Evolutionary conservation across 2,797 vertebrate species (phyloP), one percentile per base, ranked within the genome.

Genomic region (Eulemur mongoz): DNA sequence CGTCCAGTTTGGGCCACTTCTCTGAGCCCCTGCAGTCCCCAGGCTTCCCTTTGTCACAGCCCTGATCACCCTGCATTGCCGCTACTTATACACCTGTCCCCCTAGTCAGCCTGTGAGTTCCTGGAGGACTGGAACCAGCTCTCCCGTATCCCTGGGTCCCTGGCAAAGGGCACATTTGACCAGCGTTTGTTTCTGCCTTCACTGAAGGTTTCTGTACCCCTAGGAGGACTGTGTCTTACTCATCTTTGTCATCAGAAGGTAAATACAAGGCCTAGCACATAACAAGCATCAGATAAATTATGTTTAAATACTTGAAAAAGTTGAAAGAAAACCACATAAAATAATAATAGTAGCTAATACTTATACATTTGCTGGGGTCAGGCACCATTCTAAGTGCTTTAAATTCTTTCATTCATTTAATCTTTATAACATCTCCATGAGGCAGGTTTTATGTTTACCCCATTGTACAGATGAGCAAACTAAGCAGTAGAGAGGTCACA

Each of bases 261-360:
- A 93, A 91, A 83, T 45, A 84, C 50, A 93, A 85, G 50, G 2
- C 25, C 65, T 92, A 72, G n/a, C 35, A 48, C 63, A 23, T 14
- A 57, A 87, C 14, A 83, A 63, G 13, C 18, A 7, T 80, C 70
- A 72, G 38, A 48, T 85, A 80, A 90, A 69, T 69, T 80, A 75
- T 63, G 40, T 84, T 38, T 88, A 92, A 82, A 73, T 94, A n/a
- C 38, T 84, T 78, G 61, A 61, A 81, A 94, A 87, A 52, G 61
- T 72, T 70, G 59, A 73, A 69, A 92, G 48, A 70, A 94, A 80
- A 54, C 7, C 52, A 10, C 89, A 12, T 32, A 54, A 30, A 82
- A 35, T 86, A 69, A 52, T 50, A 57, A 43, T 38, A 54, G 52
- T 27, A 63, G 35, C 70, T 54, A 52, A 52, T 52, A 43, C 25